A percentile compares a stretch with the other conserved stretches of the same genome.
Evolutionary conservation across 92 coral and sea anemone species (phyloP).

Genomic region (Umimayanthus kanabou): DNA sequence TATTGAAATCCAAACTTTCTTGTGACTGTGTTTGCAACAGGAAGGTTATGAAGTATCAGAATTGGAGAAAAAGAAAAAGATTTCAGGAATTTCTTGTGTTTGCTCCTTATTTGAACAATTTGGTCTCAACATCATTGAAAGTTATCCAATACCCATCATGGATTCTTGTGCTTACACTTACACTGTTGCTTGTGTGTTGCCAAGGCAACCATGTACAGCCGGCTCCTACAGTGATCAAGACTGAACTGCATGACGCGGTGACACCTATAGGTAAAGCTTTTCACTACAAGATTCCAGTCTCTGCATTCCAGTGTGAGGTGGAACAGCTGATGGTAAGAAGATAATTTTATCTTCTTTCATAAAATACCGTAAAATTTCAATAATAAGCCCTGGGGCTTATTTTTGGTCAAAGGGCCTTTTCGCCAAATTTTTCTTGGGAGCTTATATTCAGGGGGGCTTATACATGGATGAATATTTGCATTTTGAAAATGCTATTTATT

Average conservation of each 20-base stretch:
- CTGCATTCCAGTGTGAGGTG: conserved; percentile 75
- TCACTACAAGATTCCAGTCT: conserved; percentile 65
- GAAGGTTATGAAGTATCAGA: neutral
- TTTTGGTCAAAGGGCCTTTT: too few species aligned
- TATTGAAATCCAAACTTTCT: neutral
- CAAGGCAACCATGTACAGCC: conserved; percentile 40
- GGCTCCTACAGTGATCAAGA: conserved; percentile 43
- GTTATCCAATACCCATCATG: neutral
- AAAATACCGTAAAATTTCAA: too few species aligned
- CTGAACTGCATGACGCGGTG: conserved; percentile 49
- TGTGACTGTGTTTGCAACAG: neutral
- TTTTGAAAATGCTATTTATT: too few species aligned
- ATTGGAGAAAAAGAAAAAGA: conserved; percentile 3
- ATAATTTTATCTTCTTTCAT: neutral
- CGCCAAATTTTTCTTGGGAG: too few species aligned
- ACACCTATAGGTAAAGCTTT: conserved; percentile 73
- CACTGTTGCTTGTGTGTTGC: conserved; percentile 18
- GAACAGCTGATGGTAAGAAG: conserved; percentile 80
- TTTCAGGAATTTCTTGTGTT: neutral
- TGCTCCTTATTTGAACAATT: neutral
- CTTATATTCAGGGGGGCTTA: too few species aligned
- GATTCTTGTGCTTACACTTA: neutral
- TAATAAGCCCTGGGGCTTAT: too few species aligned
- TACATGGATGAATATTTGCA: too few species aligned
- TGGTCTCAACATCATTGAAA: neutral